phyloP scores from a whole-genome alignment of 1,140 invertebrate genomes.

The Eurosta solidaginis region DNA sequence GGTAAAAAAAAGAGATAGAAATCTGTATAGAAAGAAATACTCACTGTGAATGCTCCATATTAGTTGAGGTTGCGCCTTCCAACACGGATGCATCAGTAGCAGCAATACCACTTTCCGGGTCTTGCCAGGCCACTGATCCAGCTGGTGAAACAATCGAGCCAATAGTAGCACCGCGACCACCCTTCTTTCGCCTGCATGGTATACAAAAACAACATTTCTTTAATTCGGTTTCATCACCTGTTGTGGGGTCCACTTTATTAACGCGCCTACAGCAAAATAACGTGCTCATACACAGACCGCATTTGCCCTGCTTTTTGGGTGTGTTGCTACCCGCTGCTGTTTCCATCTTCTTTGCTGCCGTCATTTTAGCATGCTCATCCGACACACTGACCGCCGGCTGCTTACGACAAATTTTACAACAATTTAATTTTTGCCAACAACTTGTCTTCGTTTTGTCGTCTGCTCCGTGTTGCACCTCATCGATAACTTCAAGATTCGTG shows the following conservation, averaged over 20 bases:
- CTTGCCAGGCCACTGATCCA: slow-evolving; percentile 53
- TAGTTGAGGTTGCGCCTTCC: slow-evolving; percentile 42
- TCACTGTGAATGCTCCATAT: slow-evolving; percentile 40
- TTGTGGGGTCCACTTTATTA: slow-evolving; percentile 54
- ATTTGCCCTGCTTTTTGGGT: slow-evolving; percentile 42
- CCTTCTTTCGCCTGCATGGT: slow-evolving; percentile 47
- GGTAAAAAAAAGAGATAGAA: neutral
- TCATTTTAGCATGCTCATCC: neutral
- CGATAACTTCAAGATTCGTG: slow-evolving; percentile 49
- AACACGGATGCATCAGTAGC: slow-evolving; percentile 50
- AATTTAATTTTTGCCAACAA: slow-evolving; percentile 50
- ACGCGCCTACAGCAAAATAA: slow-evolving; percentile 57
- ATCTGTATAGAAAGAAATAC: neutral
- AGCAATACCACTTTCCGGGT: slow-evolving; percentile 51
- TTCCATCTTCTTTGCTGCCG: neutral
- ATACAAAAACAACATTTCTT: slow-evolving; percentile 56
- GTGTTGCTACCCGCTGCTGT: neutral
- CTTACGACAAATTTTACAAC: slow-evolving; percentile 47
- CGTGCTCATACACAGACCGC: slow-evolving; percentile 51
- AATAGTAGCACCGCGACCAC: neutral
- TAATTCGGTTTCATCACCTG: slow-evolving; percentile 51
- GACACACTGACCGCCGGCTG: neutral
- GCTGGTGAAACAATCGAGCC: slow-evolving; percentile 31
- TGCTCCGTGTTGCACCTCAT: slow-evolving; percentile 41
- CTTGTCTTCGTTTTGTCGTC: slow-evolving; percentile 39